Base-by-base conservation (phyloP, 2,113 vertebrate genomes). In the Poeciliopsis turrubarensis region DNA sequence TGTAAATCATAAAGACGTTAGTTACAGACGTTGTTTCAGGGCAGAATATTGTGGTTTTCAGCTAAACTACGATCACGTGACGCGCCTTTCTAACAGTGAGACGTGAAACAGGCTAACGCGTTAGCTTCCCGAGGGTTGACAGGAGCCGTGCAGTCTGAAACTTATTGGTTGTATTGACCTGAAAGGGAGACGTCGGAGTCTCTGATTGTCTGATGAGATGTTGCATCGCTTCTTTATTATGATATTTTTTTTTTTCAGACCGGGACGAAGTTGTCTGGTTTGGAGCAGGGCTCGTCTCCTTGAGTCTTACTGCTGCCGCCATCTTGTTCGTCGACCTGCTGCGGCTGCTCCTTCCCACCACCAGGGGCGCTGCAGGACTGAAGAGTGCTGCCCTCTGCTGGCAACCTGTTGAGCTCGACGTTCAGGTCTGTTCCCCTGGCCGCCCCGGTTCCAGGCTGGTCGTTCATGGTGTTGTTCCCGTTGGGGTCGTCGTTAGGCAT, bases 401-500 rank as follows among this genome's bases (percentile, higher is more conserved):
- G 26, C 0, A 34, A 70, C 19, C 47, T 73, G 77, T 44, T 57
- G 64, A n/a, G 27, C 4, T 69, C 31, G 1, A 2, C 72, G 0
- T 25, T 25, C 4, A 12, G 39, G 47, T 80, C 67, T 80, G 25
- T 74, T n/a, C 30, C 25, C 12, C 9, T 13, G 5, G 1, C 25
- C 0, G 34, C 26, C 31, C 60, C 66, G 1, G 1, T 27, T 15
- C 0, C 65, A 31, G 86, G 89, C 9, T 87, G 78, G 66, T 91
- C 89, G 34, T 81, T 86, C 68, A 88, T 75, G 39, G 86, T 88
- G 22, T 26, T 25, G 72, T 86, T 90, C 65, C 29, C 3, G 0
- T 63, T 29, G 13, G 89, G 79, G 15, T 76, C 79, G 12, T 91
- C 87, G 4, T 75, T 84, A 12, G 73, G 72, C 81, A 87, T 84